Evolutionary conservation across 2,113 vertebrate genomes (phyloP).

Genomic region (Trochalopteron elliotii): DNA sequence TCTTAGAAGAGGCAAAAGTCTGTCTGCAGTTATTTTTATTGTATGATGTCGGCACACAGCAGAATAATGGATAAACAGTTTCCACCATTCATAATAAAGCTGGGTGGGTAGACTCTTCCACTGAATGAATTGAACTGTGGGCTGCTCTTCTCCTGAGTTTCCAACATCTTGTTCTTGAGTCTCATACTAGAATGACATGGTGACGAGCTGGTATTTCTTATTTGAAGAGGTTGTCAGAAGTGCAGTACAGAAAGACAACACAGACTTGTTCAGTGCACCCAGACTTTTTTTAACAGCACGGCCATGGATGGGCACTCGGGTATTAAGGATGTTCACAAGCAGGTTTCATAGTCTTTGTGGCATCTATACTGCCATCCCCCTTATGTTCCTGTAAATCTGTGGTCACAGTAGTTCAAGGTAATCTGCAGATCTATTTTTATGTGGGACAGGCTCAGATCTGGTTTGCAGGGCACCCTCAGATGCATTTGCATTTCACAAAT

Average conservation of each 20-base stretch:
- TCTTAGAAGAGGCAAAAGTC: neutral
- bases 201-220: neutral
- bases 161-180: neutral
- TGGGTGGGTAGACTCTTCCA: neutral
- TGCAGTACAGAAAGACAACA: neutral
- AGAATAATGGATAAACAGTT: neutral
- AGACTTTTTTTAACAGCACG: neutral
- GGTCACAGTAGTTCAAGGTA: neutral
- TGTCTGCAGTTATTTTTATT: neutral
- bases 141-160: neutral
- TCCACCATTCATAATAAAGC: neutral
- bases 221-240: neutral
- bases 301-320: rapidly evolving
- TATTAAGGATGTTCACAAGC: neutral
- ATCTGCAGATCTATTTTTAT: neutral
- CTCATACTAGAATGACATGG: neutral
- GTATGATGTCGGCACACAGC: neutral
- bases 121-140: neutral
- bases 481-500: neutral
- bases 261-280: neutral
- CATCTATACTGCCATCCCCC: neutral
- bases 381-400: neutral
- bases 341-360: neutral
- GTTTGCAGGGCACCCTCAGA: neutral
- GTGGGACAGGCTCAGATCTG: neutral